A percentile compares a stretch with the other conserved stretches of the same genome.
phyloP scores from a whole-genome alignment of 2,888 invertebrate species.

The Apomyelois bistriatella region DNA sequence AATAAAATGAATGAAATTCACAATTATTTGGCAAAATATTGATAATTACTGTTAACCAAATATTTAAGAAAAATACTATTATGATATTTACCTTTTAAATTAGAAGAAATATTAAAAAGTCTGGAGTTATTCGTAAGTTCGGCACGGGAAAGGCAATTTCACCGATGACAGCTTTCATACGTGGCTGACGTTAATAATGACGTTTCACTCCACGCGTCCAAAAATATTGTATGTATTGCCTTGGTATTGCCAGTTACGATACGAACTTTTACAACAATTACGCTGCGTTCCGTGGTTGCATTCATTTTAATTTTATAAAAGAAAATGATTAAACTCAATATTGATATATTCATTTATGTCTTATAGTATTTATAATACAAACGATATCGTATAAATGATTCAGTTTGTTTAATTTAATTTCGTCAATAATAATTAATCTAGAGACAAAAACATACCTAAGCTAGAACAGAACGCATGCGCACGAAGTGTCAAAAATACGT shows the following conservation, averaged over 20 bases:
- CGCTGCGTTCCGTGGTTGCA: too few species aligned
- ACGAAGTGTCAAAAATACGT: slow-evolving; percentile 38
- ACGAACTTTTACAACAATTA: too few species aligned
- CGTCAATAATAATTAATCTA: too few species aligned
- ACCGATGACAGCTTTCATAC: slow-evolving; percentile 57
- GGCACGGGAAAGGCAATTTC: slow-evolving; percentile 18
- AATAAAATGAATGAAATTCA: slow-evolving; percentile 33
- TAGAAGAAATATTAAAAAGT: slow-evolving; percentile 1
- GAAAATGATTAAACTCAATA: too few species aligned
- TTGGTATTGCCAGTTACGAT: too few species aligned
- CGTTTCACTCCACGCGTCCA: slow-evolving; percentile 77
- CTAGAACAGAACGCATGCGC: slow-evolving; percentile 15
- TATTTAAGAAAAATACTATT: background rate
- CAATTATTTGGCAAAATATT: background rate
- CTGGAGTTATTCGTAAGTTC: background rate
- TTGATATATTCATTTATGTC: too few species aligned
- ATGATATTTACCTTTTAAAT: slow-evolving; percentile 7
- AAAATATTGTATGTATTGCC: slow-evolving; percentile 42
- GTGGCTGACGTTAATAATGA: slow-evolving; percentile 57
- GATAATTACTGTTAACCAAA: background rate
- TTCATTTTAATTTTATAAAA: too few species aligned
- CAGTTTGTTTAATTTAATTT: too few species aligned
- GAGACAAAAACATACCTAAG: too few species aligned
- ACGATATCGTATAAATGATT: too few species aligned
- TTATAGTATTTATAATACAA: too few species aligned